A percentile compares a stretch with the other conserved stretches of the same genome.
Conservation (phyloP, 2,797 vertebrate species). For the Manis pentadactyla region DNA sequence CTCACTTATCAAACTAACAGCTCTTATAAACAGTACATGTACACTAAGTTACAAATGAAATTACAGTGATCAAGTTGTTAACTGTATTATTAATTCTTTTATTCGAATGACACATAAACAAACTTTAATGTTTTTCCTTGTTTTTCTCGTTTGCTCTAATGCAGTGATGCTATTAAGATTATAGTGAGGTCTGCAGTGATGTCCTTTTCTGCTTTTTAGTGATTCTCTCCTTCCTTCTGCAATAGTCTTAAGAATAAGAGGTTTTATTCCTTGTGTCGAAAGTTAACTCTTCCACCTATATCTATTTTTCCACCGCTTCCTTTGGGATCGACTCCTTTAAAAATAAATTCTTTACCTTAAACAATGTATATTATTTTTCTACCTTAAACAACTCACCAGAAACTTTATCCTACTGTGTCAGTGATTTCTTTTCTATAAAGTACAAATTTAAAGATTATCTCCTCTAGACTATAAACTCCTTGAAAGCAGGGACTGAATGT, state of each 20-base stretch:
- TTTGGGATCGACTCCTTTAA: background rate
- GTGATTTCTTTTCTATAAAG: background rate
- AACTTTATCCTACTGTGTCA: slow-evolving; percentile 8
- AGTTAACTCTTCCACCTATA: background rate
- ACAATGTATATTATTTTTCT: background rate
- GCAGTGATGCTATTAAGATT: background rate
- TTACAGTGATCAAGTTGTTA: background rate
- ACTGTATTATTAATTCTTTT: background rate
- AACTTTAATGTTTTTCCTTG: background rate
- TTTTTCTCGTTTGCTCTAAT: background rate
- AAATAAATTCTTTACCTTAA: background rate
- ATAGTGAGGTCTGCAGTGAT: background rate
- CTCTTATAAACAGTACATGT: background rate
- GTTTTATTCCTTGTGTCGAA: background rate
- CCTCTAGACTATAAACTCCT: slow-evolving; percentile 51
- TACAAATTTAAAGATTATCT: slow-evolving; percentile 12
- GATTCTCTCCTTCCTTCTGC: background rate
- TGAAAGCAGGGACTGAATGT: background rate
- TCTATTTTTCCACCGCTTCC: background rate
- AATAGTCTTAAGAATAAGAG: background rate
- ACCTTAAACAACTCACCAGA: slow-evolving; percentile 13
- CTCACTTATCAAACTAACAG: background rate
- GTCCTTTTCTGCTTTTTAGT: background rate
- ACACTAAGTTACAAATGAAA: background rate
- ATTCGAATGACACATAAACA: background rate